Conservation (phyloP, 2,797 vertebrate species). For the Xenopus petersii region DNA sequence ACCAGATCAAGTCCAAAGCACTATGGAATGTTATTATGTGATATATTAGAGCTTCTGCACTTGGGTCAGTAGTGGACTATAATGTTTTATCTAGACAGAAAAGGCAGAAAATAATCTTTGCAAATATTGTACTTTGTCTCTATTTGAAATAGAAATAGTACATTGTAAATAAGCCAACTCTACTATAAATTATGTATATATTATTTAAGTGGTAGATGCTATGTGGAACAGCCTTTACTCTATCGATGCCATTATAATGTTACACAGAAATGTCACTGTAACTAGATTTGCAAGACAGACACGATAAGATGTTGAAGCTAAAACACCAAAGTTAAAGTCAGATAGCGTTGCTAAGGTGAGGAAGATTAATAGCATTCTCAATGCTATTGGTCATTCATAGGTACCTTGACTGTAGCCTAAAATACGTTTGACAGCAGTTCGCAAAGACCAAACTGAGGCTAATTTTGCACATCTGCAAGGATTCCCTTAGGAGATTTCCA, state of each 20-base stretch:
- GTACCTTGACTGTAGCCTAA: constrained; percentile 41
- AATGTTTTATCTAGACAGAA: too few relatives aligned
- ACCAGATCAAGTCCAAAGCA: too few relatives aligned
- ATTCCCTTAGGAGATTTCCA: constrained; percentile 50
- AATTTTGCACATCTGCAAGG: constrained; percentile 50
- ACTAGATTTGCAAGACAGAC: neutral
- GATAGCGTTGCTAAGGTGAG: constrained; percentile 48
- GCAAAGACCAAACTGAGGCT: constrained; percentile 49
- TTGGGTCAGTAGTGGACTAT: too few relatives aligned
- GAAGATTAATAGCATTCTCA: constrained; percentile 54
- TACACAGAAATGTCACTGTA: neutral
- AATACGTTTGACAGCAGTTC: constrained; percentile 50
- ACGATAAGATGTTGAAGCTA: constrained; percentile 35
- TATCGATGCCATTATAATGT: neutral
- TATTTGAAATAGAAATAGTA: too few relatives aligned
- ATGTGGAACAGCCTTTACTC: too few relatives aligned
- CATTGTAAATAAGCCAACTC: too few relatives aligned
- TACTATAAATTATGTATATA: too few relatives aligned
- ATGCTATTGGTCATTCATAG: constrained; percentile 47
- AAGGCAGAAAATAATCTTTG: too few relatives aligned
- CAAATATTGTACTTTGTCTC: too few relatives aligned
- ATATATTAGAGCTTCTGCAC: too few relatives aligned
- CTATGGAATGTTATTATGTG: too few relatives aligned
- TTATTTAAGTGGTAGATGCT: too few relatives aligned
- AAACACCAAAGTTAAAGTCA: constrained; percentile 34